Conservation (phyloP, 1,140 invertebrate genomes). For the Maniola jurtina region DNA sequence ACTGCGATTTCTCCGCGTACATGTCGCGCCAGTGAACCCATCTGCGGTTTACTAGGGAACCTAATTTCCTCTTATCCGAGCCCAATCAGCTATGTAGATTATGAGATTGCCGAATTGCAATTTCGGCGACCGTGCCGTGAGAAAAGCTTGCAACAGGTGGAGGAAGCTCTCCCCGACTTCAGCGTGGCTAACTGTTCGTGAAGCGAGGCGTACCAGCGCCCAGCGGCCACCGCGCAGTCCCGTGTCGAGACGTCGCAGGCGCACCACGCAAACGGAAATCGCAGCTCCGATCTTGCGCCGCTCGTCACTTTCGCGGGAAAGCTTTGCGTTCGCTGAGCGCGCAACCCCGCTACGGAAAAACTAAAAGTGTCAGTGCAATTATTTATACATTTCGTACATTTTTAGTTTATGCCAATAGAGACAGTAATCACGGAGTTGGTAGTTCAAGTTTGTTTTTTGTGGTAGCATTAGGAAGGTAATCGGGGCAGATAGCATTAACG, state of each 20-base stretch:
- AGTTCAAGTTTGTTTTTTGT: slow-evolving; percentile 54
- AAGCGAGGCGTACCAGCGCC: slow-evolving; percentile 47
- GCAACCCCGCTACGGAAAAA: slow-evolving; percentile 12
- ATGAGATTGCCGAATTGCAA: slow-evolving; percentile 60
- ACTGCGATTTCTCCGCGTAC: slow-evolving; percentile 56
- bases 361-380: slow-evolving; percentile 38
- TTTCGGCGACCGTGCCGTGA: slow-evolving; percentile 54
- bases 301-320: slow-evolving; percentile 41
- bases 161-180: slow-evolving; percentile 52
- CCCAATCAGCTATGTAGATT: slow-evolving; percentile 73
- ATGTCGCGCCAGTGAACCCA: slow-evolving; percentile 58
- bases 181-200: slow-evolving; percentile 58
- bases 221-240: slow-evolving; percentile 58
- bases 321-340: slow-evolving; percentile 18
- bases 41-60: slow-evolving; percentile 43
- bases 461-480: slow-evolving; percentile 66
- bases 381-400: slow-evolving; percentile 26
- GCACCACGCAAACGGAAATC: slow-evolving; percentile 53
- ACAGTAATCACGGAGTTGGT: not conserved
- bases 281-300: slow-evolving; percentile 28
- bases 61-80: slow-evolving; percentile 65
- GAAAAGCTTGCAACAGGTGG: slow-evolving; percentile 68
- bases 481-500: slow-evolving; percentile 76
- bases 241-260: slow-evolving; percentile 47
- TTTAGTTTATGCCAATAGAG: slow-evolving; percentile 7